Evolutionary conservation across 2,797 vertebrate genomes (phyloP), one percentile per base, ranked within the genome.

Genomic region (Sparus aurata): DNA sequence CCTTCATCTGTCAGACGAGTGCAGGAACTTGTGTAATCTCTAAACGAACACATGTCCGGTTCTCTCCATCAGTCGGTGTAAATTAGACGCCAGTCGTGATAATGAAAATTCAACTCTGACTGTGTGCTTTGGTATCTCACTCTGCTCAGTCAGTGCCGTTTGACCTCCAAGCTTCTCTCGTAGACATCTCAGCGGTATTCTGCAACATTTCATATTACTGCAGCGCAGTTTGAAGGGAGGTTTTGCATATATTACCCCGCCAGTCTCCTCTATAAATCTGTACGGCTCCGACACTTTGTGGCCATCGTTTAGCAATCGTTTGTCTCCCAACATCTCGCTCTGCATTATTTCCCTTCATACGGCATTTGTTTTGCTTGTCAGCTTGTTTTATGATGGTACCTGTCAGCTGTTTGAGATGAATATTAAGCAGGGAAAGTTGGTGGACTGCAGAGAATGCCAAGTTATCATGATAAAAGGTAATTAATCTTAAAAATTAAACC

Each of bases 1-100:
- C 79, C 81, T 77, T 84, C 83, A 73, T 88, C 79, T 86, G 79
- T 81, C 71, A 47, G 60, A 71, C n/a, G 4, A 63, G 64, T 0
- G 67, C 53, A 11, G 23, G 63, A 73, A 72, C 34, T 69, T 47
- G 52, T 88, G 66, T 88, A 83, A 87, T 87, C 84, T 89, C 72
- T 58, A 80, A 86, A 78, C n/a, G 25, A 87, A 81, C 81, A 83
- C 69, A 62, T 60, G 64, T 77, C 83, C 70, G 12, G 72, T 82
- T 69, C 72, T 72, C 71, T 27, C 30, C 71, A 49, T 70, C 67
- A 13, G 22, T 69, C 73, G 20, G 54, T 69, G 58, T 47, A 27
- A 77, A 81, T 84, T 52, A 83, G 85, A 82, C 43, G 13, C 43
- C 83, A 70, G 54, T 69, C 71, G 38, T 3, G 58, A 81, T 84